A percentile compares a stretch with the other conserved stretches of the same genome.
These are phyloP conservation scores for Nomada lathburiana DNA, from an alignment of 2,888 invertebrate species.

Conservation along the genomic window DNA sequence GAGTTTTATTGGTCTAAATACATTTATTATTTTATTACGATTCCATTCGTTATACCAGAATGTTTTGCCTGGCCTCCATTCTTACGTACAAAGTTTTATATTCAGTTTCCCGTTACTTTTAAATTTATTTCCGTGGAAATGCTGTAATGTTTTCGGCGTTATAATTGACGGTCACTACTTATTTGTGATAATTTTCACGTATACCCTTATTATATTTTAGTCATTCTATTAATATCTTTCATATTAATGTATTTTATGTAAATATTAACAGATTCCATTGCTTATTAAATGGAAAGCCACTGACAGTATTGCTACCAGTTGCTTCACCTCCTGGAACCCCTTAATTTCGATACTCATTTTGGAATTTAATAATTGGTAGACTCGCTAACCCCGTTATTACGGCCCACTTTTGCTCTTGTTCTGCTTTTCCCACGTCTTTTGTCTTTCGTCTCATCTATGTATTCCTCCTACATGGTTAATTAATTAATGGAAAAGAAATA, in stretches of 20 bases:
- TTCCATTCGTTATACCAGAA: slow-evolving; percentile 2
- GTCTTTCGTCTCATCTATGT: neutral
- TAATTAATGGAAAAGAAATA: neutral
- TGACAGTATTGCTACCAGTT: neutral
- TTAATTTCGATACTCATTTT: neutral
- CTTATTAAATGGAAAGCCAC: neutral
- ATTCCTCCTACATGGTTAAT: neutral
- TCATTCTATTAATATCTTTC: too few species aligned
- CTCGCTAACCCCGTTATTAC: slow-evolving; percentile 13
- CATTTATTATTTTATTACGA: slow-evolving; percentile 23
- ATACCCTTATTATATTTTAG: too few species aligned
- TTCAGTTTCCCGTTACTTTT: neutral
- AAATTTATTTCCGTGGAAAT: neutral
- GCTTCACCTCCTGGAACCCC: slow-evolving; percentile 3
- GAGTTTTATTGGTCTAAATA: slow-evolving; percentile 11
- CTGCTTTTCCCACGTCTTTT: neutral
- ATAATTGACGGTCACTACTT: too few species aligned
- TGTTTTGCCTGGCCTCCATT: neutral
- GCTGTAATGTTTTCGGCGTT: neutral
- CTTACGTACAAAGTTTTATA: neutral
- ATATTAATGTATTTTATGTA: neutral
- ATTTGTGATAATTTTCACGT: too few species aligned
- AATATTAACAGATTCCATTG: neutral
- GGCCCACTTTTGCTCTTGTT: neutral
- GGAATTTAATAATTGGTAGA: slow-evolving; percentile 18